Percentiles rank a stretch among this genome's conserved stretches.
Evolutionary conservation across 2,888 invertebrate species (phyloP).

Genomic region (Steinernema carpocapsae): DNA sequence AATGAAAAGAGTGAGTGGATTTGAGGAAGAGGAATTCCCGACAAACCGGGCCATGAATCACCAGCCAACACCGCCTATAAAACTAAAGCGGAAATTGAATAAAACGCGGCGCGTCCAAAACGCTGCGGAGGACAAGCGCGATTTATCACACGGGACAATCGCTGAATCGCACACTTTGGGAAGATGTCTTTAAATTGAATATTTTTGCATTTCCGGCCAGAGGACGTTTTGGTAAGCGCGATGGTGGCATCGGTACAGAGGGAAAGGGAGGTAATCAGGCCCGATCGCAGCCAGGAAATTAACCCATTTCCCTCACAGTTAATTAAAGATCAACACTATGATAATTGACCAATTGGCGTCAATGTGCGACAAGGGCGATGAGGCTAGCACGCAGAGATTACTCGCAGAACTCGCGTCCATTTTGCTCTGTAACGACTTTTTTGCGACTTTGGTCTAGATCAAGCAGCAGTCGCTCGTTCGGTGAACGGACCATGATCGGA

Average conservation of each 20-base stretch:
- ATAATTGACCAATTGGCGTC: slow-evolving; percentile 28
- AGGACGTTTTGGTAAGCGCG: neutral
- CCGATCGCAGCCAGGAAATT: neutral
- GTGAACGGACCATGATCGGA: too few relatives aligned
- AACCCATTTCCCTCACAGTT: slow-evolving; percentile 35
- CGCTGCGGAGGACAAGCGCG: neutral
- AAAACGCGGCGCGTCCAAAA: slow-evolving; percentile 8
- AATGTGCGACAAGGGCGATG: slow-evolving; percentile 13
- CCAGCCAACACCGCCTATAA: slow-evolving; percentile 9
- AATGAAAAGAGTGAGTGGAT: neutral
- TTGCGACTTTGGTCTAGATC: neutral
- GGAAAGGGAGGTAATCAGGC: neutral
- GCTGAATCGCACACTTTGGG: slow-evolving; percentile 18
- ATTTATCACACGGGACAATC: slow-evolving; percentile 11
- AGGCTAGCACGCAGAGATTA: slow-evolving; percentile 4
- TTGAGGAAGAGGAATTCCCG: slow-evolving; percentile 14
- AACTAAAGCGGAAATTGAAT: slow-evolving; percentile 33
- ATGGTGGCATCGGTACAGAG: neutral
- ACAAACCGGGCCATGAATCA: slow-evolving; percentile 33
- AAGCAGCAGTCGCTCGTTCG: too few relatives aligned
- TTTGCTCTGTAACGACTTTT: neutral
- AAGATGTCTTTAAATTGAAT: slow-evolving; percentile 11
- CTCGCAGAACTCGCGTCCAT: too few relatives aligned
- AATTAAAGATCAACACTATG: slow-evolving; percentile 34
- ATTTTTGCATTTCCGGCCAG: neutral